Evolutionary conservation across 2,888 invertebrate species (phyloP).

Genomic region (Iselma pallidipennis): DNA sequence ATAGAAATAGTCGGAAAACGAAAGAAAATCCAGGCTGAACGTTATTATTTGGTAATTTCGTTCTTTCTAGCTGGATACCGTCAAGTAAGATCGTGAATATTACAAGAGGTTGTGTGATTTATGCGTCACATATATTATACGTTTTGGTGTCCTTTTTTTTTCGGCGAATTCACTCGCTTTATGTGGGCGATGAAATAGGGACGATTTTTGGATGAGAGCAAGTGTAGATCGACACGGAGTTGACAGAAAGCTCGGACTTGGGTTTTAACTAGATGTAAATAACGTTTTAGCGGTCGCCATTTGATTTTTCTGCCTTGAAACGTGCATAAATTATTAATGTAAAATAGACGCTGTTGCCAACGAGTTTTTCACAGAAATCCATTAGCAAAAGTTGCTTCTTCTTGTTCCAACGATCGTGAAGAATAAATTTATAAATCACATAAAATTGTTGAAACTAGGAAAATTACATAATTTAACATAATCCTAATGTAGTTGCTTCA

Average conservation of each 20-base stretch:
- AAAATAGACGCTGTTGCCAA: slow-evolving; percentile 15
- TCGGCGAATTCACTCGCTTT: slow-evolving; percentile 12
- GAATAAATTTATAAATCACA: background rate
- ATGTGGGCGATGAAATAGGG: slow-evolving; percentile 3
- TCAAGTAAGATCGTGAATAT: slow-evolving; percentile 15
- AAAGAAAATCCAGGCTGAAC: slow-evolving; percentile 17
- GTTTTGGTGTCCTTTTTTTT: slow-evolving; percentile 8
- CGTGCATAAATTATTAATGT: slow-evolving; percentile 22
- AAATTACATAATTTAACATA: no score
- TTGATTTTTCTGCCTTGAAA: slow-evolving; percentile 12
- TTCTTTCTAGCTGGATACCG: slow-evolving; percentile 9
- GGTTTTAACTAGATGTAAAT: slow-evolving; percentile 20
- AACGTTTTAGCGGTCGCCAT: slow-evolving; percentile 10
- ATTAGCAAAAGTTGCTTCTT: no score
- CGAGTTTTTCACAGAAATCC: no score
- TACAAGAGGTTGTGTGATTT: slow-evolving; percentile 21
- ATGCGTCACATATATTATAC: slow-evolving; percentile 19
- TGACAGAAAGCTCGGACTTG: slow-evolving; percentile 9
- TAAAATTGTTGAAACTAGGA: no score
- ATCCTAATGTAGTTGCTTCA: background rate
- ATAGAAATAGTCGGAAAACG: no score
- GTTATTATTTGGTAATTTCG: slow-evolving; percentile 23
- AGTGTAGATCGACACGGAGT: background rate
- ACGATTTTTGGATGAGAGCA: background rate
- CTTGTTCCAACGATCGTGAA: no score